Evolutionary conservation across 1,140 invertebrate species (phyloP).

Genomic region (Nebria ingens): DNA sequence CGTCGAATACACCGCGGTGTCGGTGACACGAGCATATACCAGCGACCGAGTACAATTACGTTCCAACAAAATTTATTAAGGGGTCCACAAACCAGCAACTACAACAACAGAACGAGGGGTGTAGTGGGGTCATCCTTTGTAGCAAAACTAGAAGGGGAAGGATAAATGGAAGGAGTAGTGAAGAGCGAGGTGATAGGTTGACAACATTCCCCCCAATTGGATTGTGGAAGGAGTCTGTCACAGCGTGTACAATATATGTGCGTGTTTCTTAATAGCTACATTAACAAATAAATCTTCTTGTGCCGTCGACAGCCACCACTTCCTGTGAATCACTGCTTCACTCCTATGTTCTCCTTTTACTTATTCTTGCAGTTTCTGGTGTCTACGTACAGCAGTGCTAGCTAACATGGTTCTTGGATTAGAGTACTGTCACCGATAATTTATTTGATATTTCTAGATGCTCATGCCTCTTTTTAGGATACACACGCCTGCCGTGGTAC

Average conservation of each 20-base stretch:
- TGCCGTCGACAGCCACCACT: slow-evolving; percentile 3
- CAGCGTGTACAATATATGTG: background rate
- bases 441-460: slow-evolving; percentile 1
- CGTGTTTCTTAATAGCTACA: slow-evolving; percentile 9
- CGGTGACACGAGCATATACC: too few species aligned
- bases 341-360: background rate
- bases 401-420: slow-evolving; percentile 6
- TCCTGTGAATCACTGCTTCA: slow-evolving; percentile 5
- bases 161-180: background rate
- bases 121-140: too few species aligned
- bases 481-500: background rate
- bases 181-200: background rate
- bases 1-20: background rate
- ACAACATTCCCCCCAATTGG: background rate
- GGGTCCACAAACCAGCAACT: background rate
- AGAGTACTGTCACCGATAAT: background rate
- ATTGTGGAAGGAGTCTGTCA: background rate
- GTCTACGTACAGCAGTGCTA: background rate
- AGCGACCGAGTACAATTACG: slow-evolving; percentile 2
- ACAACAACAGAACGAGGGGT: background rate
- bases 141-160: background rate
- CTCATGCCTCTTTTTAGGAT: background rate
- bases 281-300: slow-evolving; percentile 5
- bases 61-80: slow-evolving; percentile 1
- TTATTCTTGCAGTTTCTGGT: background rate